Percentiles rank a stretch among this genome's conserved stretches.
Evolutionary conservation across 2,888 invertebrate genomes (phyloP).

Genomic region (Tetramorium bicarinatum): DNA sequence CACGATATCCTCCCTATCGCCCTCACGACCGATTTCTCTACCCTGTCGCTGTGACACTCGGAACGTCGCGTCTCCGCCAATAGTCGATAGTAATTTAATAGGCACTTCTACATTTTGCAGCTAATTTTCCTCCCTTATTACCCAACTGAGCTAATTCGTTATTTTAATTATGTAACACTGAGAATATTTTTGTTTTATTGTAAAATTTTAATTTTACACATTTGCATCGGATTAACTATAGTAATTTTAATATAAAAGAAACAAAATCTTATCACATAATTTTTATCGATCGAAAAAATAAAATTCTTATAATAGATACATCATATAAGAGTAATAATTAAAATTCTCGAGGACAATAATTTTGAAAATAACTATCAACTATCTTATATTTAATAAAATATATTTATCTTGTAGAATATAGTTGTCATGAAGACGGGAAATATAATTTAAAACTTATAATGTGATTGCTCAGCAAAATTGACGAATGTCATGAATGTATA

Average conservation of each 20-base stretch:
- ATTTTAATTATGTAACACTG: conserved; percentile 26
- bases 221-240: background rate
- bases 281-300: background rate
- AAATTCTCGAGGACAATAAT: background rate
- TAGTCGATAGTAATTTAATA: conserved; percentile 77
- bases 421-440: background rate
- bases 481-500: conserved; percentile 19
- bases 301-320: background rate
- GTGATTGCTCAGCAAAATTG: conserved; percentile 21
- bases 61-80: conserved; percentile 59
- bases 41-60: conserved; percentile 59
- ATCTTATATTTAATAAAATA: background rate
- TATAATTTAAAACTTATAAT: background rate
- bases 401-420: background rate
- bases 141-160: background rate
- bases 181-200: background rate
- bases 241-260: background rate
- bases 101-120: conserved; percentile 42
- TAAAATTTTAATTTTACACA: background rate
- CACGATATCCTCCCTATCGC: conserved; percentile 65
- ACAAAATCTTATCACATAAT: background rate
- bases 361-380: background rate
- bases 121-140: background rate
- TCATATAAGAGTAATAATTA: background rate
- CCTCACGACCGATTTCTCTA: conserved; percentile 38